Evolutionary conservation across 2,113 vertebrate genomes (phyloP), one percentile per base, ranked within the genome.

Genomic region (Furnarius figulus): DNA sequence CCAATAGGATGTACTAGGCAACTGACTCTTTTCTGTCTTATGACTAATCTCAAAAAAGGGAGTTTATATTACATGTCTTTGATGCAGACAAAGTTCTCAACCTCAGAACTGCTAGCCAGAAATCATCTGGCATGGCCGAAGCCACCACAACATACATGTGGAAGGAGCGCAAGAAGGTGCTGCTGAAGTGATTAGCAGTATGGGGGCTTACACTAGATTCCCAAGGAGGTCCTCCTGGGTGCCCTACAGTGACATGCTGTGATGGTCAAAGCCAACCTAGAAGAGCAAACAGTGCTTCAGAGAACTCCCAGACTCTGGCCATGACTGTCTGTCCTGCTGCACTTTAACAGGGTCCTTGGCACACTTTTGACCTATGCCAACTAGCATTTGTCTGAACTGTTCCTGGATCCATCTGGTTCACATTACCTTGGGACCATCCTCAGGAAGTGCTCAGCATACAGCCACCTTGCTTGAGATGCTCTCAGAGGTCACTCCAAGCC

Each of bases 71-170:
- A 2, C 11, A 12, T 52, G 39, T 80, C 12, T 49, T 42, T 79
- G 13, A 49, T 23, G 46, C 19, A 55, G 39, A 63, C 13, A 52
- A 39, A 70, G 73, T 88, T 90, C 37, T 70, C 18, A 52, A 7
- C 8, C 27, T 59, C 42, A 42, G 76, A 73, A 70, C 20, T 65
- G n/a, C 62, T 53, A 47, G 17, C 17, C 53, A 58, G 23, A 62
- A 83, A 31, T 73, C n/a, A 70, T 89, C 68, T 33, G 53, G 63
- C 9, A 1, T 56, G 53, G 12, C 76, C 68, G 63, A 83, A 90
- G 22, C 53, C 4, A 2, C 5, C 13, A 42, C 30, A 27, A 16
- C 1, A 0, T 59, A 23, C 7, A 1, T 19, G 14, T n/a, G 18
- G 8, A n/a, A 80, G 13, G 44, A 88, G 19, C 22, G 63, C n/a